These are phyloP conservation scores for Drosophila mulleri DNA, from an alignment of 2,888 invertebrate species.

Conservation along the genomic window DNA sequence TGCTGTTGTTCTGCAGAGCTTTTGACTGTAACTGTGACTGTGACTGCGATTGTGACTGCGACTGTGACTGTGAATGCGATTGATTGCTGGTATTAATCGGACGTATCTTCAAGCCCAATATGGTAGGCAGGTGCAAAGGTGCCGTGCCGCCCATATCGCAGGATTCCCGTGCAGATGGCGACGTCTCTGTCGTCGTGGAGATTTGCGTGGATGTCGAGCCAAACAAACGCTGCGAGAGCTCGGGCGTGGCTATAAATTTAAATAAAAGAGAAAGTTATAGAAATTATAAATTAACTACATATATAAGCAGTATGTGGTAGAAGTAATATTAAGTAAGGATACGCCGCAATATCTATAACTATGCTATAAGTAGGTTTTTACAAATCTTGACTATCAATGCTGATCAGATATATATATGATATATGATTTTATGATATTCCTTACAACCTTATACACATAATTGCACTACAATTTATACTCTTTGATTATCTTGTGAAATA, in stretches of 20 bases:
- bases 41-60: neutral
- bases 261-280: neutral
- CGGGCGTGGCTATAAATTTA: slow-evolving; percentile 72
- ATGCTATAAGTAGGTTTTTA: neutral
- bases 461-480: too few relatives aligned
- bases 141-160: slow-evolving; percentile 41
- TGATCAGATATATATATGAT: too few relatives aligned
- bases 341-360: neutral
- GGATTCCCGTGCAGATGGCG: slow-evolving; percentile 18
- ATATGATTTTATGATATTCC: too few relatives aligned
- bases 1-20: slow-evolving; percentile 18
- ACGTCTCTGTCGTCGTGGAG: slow-evolving; percentile 10
- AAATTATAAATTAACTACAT: neutral
- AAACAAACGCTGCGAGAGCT: slow-evolving; percentile 83
- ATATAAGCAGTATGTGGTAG: neutral
- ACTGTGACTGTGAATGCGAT: neutral
- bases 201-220: slow-evolving; percentile 56
- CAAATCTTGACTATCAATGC: too few relatives aligned
- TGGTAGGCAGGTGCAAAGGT: slow-evolving; percentile 79
- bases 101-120: slow-evolving; percentile 81
- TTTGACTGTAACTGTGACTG: slow-evolving; percentile 1
- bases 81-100: slow-evolving; percentile 61
- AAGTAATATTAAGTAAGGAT: neutral
- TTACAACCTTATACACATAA: too few relatives aligned
- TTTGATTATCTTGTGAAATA: too few relatives aligned